Evolutionary conservation across 2,888 invertebrate genomes (phyloP).

Genomic region (Nemotelus pantherinus): DNA sequence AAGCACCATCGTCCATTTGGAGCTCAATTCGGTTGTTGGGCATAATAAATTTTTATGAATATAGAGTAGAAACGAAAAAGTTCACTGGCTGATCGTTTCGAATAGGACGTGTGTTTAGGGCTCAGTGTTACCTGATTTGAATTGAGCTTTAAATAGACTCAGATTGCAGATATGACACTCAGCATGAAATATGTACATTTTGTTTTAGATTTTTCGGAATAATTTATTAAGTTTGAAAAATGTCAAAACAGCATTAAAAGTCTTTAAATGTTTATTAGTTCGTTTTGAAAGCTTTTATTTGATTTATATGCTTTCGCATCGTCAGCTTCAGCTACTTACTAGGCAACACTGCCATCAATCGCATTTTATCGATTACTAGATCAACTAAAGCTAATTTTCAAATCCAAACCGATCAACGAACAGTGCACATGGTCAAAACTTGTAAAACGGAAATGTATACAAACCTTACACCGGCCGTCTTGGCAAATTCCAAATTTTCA

Average conservation of each 20-base stretch:
- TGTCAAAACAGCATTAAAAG: no score
- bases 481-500: conserved; percentile 19
- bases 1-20: not conserved
- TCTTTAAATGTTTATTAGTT: no score
- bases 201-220: no score
- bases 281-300: no score
- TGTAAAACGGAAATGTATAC: conserved; percentile 4
- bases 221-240: no score
- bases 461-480: conserved; percentile 14
- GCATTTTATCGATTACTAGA: not conserved
- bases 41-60: conserved; percentile 22
- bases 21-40: not conserved
- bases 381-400: not conserved
- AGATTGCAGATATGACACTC: no score
- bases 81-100: not conserved
- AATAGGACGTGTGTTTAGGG: not conserved
- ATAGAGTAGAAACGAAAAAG: not conserved
- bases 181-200: no score
- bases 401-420: not conserved
- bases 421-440: conserved; percentile 7
- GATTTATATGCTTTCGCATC: no score
- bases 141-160: no score
- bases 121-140: no score
- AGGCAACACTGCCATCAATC: not conserved
- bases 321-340: no score